Evolutionary conservation across 2,797 vertebrate genomes (phyloP).

Genomic region (Antennarius maculatus): DNA sequence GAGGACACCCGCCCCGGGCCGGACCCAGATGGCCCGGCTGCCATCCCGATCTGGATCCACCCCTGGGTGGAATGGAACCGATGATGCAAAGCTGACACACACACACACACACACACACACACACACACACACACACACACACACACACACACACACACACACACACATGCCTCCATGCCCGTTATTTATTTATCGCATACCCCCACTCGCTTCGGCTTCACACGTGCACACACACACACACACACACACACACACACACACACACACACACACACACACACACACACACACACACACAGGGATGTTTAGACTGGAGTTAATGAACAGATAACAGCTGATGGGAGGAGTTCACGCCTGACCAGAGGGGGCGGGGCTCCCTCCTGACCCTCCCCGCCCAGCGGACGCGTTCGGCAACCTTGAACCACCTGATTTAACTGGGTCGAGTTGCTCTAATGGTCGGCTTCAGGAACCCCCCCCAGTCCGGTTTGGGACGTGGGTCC

Average conservation of each 20-base stretch:
- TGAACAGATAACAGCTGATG: constrained; percentile 95
- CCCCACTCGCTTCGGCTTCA: constrained; percentile 3
- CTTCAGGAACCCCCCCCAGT: no score
- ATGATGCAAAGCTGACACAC: constrained; percentile 59
- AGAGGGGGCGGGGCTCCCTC: constrained; percentile 43
- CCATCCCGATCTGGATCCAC: constrained; percentile 61
- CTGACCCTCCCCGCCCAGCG: constrained; percentile 10
- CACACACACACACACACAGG: constrained; percentile 15
- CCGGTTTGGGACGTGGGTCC: no score
- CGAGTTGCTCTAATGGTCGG: not conserved
- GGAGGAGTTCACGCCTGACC: constrained; percentile 82
- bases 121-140: constrained; percentile 14
- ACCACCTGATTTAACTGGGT: constrained; percentile 40
- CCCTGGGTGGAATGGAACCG: constrained; percentile 79
- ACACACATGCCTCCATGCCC: constrained; percentile 18
- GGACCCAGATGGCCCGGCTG: constrained; percentile 75
- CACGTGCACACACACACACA: not conserved
- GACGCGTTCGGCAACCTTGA: constrained; percentile 39
- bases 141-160: constrained; percentile 27
- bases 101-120: constrained; percentile 38
- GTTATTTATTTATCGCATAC: constrained; percentile 28
- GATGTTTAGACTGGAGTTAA: constrained; percentile 91
- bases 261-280: no score
- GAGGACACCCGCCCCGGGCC: constrained; percentile 66
- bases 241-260: no score